phyloP scores from a whole-genome alignment of 2,113 vertebrate species.

The Nycticryphes semicollaris region DNA sequence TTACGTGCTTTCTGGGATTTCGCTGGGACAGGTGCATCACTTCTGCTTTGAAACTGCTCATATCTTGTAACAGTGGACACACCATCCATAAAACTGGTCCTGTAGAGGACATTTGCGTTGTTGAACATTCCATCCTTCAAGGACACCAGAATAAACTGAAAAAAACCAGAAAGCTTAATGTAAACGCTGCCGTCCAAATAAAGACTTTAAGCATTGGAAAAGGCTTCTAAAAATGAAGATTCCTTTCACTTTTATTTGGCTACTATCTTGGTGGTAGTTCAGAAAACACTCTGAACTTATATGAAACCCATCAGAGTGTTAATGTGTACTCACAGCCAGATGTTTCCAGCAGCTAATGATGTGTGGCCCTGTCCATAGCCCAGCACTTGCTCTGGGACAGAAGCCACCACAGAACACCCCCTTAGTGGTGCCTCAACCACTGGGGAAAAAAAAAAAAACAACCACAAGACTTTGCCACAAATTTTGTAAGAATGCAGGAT shows the following conservation, averaged over 20 bases:
- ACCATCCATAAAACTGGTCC: constrained; percentile 93
- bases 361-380: accelerated
- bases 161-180: background rate
- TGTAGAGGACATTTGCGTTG: constrained; percentile 95
- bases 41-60: constrained; percentile 68
- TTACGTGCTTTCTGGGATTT: accelerated
- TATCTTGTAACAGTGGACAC: constrained; percentile 87
- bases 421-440: background rate
- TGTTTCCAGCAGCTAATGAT: background rate
- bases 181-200: background rate
- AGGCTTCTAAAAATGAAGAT: background rate
- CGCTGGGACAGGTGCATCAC: accelerated
- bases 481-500: background rate
- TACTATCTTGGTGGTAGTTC: background rate
- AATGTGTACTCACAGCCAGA: accelerated
- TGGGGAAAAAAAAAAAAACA: background rate
- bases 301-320: background rate
- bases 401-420: background rate
- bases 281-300: too few relatives aligned
- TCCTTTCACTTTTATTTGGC: background rate
- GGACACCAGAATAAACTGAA: constrained; percentile 95
- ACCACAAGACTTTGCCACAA: too few relatives aligned
- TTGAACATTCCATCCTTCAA: constrained; percentile 99
- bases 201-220: background rate
- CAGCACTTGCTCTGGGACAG: background rate